Conservation (phyloP, 2,888 invertebrate genomes). For the Eledona agricola region DNA sequence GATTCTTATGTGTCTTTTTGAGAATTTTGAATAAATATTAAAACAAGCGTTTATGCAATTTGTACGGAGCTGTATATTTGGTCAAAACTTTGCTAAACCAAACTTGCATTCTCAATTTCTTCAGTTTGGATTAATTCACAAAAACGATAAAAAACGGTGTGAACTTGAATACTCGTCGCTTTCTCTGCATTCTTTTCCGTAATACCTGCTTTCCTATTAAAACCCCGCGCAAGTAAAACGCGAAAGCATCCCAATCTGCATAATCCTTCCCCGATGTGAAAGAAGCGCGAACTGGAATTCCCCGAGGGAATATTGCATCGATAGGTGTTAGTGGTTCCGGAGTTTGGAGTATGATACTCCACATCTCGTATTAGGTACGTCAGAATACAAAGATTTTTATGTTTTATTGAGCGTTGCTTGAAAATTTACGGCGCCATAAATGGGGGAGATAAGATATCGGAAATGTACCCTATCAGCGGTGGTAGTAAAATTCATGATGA, state of each 20-base stretch:
- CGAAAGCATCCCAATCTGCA: slow-evolving; percentile 14
- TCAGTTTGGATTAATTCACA: no score
- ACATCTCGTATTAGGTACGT: slow-evolving; percentile 1
- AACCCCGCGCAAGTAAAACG: slow-evolving; percentile 3
- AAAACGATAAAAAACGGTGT: no score
- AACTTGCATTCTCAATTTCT: no score
- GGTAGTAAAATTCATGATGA: slow-evolving; percentile 6
- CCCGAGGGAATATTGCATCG: slow-evolving; percentile 16
- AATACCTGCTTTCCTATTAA: neutral
- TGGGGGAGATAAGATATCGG: neutral
- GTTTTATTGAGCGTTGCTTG: slow-evolving; percentile 6
- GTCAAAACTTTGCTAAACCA: no score
- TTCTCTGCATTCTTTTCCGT: no score
- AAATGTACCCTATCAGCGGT: slow-evolving; percentile 3
- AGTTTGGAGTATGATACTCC: slow-evolving; percentile 1
- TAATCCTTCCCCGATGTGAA: slow-evolving; percentile 14
- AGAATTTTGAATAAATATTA: no score
- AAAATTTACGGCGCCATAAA: slow-evolving; percentile 20
- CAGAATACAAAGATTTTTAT: slow-evolving; percentile 15
- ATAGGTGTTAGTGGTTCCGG: slow-evolving; percentile 24
- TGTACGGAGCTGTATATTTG: no score
- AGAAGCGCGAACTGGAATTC: slow-evolving; percentile 11
- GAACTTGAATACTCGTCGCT: no score
- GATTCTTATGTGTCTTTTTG: no score
- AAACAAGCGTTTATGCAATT: no score